These are phyloP conservation scores for Trematomus loennbergii DNA, from an alignment of 2,113 vertebrate genomes.

Conservation along the genomic window DNA sequence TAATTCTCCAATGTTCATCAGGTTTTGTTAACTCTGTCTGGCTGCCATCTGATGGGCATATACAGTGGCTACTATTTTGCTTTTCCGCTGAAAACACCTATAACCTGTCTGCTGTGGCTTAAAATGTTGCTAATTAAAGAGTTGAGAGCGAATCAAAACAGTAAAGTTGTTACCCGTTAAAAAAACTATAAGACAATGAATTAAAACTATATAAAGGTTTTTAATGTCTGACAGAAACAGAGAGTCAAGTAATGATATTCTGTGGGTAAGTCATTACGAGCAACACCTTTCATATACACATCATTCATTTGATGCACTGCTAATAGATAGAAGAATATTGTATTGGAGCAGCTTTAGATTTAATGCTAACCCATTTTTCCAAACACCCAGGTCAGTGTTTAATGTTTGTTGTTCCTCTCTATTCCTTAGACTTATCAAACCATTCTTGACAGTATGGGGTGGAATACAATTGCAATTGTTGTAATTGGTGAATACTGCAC, in stretches of 20 bases:
- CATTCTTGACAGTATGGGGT: conserved; percentile 18
- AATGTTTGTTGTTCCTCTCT: neutral
- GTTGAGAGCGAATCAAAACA: neutral
- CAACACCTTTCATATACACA: neutral
- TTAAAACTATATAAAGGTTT: neutral
- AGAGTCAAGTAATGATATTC: neutral
- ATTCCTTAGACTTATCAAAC: conserved; percentile 19
- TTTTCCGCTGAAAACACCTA: neutral
- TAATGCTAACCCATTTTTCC: neutral
- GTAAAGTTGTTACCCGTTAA: neutral
- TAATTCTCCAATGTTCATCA: neutral
- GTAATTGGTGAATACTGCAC: conserved; percentile 21
- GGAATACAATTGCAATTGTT: conserved; percentile 28
- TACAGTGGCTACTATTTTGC: neutral
- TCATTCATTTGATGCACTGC: neutral
- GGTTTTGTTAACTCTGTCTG: neutral
- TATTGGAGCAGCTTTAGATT: neutral
- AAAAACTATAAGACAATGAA: neutral
- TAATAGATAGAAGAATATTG: neutral
- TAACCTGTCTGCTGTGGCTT: neutral
- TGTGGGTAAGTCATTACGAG: neutral
- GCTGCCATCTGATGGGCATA: neutral
- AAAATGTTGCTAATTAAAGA: neutral
- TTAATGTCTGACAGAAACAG: neutral
- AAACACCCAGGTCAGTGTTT: neutral